Percentiles rank a stretch among this genome's conserved stretches.
Conservation (phyloP, 1,140 invertebrate genomes). For the Drosophila pseudoobscura region DNA sequence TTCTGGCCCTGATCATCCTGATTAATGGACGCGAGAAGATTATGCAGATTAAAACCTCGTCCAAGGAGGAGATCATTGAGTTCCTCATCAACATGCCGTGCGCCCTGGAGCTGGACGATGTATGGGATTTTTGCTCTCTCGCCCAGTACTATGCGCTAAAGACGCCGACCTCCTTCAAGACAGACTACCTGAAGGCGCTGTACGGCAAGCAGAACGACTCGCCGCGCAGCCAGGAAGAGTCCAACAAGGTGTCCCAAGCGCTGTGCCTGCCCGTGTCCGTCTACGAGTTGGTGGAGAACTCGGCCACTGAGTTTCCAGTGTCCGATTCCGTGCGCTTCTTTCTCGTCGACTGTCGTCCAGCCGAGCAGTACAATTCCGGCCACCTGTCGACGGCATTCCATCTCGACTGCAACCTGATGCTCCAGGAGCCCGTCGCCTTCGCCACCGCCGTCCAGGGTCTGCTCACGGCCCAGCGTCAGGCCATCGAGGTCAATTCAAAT, state of each 20-base stretch:
- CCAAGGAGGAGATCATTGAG: conserved; percentile 89
- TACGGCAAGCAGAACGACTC: conserved; percentile 83
- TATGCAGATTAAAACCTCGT: conserved; percentile 88
- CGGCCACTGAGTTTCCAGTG: conserved; percentile 86
- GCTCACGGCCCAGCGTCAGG: conserved; percentile 94
- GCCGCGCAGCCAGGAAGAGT: conserved; percentile 61
- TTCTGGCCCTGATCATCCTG: conserved; percentile 96
- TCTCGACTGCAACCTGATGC: conserved; percentile 98
- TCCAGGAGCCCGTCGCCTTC: conserved; percentile 97
- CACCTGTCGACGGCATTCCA: conserved; percentile 99
- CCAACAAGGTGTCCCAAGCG: conserved; percentile 84
- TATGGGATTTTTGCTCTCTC: conserved; percentile 98
- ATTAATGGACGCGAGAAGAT: conserved; percentile 97
- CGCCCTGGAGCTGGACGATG: conserved; percentile 95
- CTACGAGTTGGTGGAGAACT: conserved; percentile 92
- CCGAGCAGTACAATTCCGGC: conserved; percentile 98
- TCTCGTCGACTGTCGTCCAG: conserved; percentile 97
- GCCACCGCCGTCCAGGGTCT: conserved; percentile 97
- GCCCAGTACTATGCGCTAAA: conserved; percentile 96
- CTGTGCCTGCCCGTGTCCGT: conserved; percentile 97
- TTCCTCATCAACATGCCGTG: conserved; percentile 91
- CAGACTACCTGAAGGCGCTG: conserved; percentile 86
- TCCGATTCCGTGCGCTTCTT: conserved; percentile 93
- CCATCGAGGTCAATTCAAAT: conserved; percentile 92
- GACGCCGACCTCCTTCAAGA: conserved; percentile 96